These are phyloP conservation scores for Choristoneura rosaceana DNA, from an alignment of 2,888 invertebrate species.

Conservation along the genomic window DNA sequence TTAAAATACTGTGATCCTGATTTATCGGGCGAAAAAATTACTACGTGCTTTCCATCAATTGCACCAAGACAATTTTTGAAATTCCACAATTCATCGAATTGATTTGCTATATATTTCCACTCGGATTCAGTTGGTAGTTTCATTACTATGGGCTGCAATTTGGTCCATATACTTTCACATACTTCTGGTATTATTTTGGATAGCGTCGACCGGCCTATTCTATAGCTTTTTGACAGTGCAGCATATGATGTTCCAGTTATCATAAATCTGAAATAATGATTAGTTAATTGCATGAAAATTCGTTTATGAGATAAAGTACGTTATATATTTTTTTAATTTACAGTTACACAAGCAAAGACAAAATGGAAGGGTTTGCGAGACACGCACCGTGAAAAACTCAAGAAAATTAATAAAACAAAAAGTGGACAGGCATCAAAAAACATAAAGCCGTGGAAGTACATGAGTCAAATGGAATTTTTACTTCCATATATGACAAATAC, in stretches of 20 bases:
- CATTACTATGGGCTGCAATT: conserved; percentile 33
- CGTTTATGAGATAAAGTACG: no score
- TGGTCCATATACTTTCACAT: conserved; percentile 30
- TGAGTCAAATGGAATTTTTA: no score
- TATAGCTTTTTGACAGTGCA: conserved; percentile 27
- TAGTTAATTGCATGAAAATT: no score
- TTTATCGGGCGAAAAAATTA: no score
- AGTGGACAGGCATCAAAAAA: conserved; percentile 45
- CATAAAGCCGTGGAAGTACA: conserved; percentile 44
- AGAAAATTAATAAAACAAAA: conserved; percentile 45
- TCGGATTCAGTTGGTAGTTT: not conserved
- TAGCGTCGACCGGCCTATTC: conserved; percentile 32
- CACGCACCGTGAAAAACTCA: conserved; percentile 45
- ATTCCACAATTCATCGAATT: no score
- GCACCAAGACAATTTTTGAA: no score
- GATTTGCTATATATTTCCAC: no score
- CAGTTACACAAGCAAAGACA: conserved; percentile 30
- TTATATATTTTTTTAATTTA: no score
- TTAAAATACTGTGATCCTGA: no score
- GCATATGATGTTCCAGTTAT: conserved; percentile 18
- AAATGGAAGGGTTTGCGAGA: conserved; percentile 45
- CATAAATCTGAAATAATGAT: no score
- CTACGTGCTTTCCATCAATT: no score
- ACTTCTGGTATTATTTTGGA: conserved; percentile 33
- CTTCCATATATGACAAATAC: no score